phyloP scores from a whole-genome alignment of 2,113 vertebrate species.

The Trogon surrucura region DNA sequence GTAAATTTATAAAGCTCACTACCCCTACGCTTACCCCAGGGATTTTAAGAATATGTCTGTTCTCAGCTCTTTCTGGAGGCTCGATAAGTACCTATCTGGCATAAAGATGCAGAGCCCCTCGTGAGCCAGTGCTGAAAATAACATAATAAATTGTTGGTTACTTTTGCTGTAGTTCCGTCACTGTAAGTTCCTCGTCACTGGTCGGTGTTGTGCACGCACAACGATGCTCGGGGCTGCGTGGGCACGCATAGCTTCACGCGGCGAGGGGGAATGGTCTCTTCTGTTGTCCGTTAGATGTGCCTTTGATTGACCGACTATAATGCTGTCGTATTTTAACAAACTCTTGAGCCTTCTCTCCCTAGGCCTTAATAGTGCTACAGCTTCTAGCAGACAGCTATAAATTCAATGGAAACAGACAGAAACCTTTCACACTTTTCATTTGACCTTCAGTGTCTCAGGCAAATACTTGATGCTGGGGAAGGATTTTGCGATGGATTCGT shows the following conservation, averaged over 20 bases:
- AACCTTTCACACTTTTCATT: conserved; percentile 9
- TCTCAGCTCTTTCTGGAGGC: background rate
- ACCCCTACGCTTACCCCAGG: background rate
- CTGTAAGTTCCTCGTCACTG: background rate
- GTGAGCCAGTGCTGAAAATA: background rate
- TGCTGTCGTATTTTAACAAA: conserved; percentile 44
- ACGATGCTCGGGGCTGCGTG: background rate
- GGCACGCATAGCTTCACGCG: background rate
- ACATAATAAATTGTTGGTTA: background rate
- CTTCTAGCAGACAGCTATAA: background rate
- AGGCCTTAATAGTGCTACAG: background rate
- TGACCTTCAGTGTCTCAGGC: conserved; percentile 51
- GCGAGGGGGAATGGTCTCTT: background rate
- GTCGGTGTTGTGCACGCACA: background rate
- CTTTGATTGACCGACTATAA: conserved; percentile 48
- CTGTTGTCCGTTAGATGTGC: background rate
- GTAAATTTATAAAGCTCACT: conserved; percentile 32
- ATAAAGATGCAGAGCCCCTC: background rate
- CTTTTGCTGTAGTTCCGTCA: background rate
- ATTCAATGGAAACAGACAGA: background rate
- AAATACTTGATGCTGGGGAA: background rate
- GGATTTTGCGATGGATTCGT: background rate
- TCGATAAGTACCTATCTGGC: background rate
- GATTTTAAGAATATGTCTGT: background rate
- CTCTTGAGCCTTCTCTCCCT: conserved; percentile 16